Evolutionary conservation across 2,888 invertebrate genomes (phyloP).

Genomic region (Halictus quadricinctus): DNA sequence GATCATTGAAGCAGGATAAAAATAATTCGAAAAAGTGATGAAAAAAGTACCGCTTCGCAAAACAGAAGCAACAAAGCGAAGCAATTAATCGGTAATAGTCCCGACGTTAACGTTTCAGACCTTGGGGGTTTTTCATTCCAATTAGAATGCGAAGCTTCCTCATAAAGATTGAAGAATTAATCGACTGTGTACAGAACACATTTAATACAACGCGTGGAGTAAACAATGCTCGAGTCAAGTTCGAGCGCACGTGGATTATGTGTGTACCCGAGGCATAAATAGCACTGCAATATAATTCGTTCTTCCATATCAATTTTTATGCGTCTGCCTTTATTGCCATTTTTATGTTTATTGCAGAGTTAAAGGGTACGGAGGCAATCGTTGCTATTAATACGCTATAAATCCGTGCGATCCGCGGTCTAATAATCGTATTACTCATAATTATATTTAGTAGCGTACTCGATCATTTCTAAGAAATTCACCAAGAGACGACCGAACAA

Average conservation of each 20-base stretch:
- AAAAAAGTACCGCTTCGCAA: neutral
- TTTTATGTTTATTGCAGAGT: neutral
- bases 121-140: neutral
- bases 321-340: neutral
- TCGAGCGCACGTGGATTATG: neutral
- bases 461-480: neutral
- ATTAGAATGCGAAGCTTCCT: neutral
- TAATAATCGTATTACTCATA: neutral
- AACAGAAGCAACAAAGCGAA: neutral
- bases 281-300: neutral
- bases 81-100: neutral
- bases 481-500: no score
- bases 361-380: neutral
- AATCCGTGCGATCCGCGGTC: neutral
- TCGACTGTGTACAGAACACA: neutral
- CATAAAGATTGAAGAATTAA: neutral
- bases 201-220: neutral
- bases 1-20: neutral
- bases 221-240: neutral
- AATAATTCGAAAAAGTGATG: neutral
- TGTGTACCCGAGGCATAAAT: neutral
- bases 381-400: neutral
- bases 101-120: neutral
- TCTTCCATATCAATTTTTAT: conserved; percentile 1
- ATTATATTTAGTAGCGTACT: neutral